Evolutionary conservation across 2,797 vertebrate species (phyloP).

Genomic region (Fringilla coelebs): DNA sequence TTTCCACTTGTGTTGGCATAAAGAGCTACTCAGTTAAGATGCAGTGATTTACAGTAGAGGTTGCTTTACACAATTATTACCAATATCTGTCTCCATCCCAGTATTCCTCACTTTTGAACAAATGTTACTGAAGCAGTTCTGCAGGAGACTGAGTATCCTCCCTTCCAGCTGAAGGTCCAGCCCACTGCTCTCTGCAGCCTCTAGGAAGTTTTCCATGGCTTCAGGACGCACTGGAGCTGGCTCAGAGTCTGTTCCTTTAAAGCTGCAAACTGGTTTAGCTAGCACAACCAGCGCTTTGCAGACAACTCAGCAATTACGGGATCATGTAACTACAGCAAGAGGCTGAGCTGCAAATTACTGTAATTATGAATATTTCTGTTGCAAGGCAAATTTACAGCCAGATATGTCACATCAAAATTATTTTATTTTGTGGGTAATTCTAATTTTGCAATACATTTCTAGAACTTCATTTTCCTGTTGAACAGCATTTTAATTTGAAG

Average conservation of each 20-base stretch:
- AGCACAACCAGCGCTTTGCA: slow-evolving; percentile 52
- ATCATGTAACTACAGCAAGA: slow-evolving; percentile 58
- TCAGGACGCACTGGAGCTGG: neutral
- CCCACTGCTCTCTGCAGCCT: neutral
- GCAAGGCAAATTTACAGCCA: slow-evolving; percentile 61
- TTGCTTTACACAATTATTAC: neutral
- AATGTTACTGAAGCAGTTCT: neutral
- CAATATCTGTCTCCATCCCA: neutral
- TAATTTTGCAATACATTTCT: slow-evolving; percentile 57
- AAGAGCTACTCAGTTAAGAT: neutral
- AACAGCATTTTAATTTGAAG: slow-evolving; percentile 57
- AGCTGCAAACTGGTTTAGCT: slow-evolving; percentile 63
- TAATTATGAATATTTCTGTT: slow-evolving; percentile 67
- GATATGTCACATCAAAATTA: slow-evolving; percentile 60
- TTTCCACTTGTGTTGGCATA: neutral
- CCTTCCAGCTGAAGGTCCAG: neutral
- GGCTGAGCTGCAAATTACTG: slow-evolving; percentile 64
- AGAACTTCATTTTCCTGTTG: slow-evolving; percentile 61
- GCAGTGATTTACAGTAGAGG: neutral
- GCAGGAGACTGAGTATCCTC: neutral
- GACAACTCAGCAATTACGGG: slow-evolving; percentile 55
- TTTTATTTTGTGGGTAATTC: slow-evolving; percentile 62
- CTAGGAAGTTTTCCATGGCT: slow-evolving; percentile 52
- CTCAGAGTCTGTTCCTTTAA: slow-evolving; percentile 28
- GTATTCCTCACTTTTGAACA: neutral